Evolutionary conservation across 92 coral and sea anemone species (phyloP), one percentile per base, ranked within the genome.

Genomic region (Parazoanthus atlanticus): DNA sequence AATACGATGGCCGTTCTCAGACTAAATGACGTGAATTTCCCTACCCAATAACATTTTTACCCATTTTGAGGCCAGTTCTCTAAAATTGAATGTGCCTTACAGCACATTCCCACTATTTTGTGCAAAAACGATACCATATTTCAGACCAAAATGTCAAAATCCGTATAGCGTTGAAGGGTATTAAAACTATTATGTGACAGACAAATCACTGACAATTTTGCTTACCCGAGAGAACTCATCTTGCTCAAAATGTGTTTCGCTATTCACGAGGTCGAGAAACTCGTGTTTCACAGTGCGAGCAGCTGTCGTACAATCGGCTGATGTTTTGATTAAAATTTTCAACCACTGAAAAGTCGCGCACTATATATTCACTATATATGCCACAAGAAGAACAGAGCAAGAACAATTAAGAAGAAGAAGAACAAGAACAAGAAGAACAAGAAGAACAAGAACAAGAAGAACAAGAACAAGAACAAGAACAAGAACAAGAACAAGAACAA

Each of bases 21-120:
- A 6, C 15, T 0, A 67, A 67, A 23, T 67, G 7, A 67, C 25
- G 73, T 25, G 31, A n/a, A 31, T 23, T 67, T 25, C 30, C 30
- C 29, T 11, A 67, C 29, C 30, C 38, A 25, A 67, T 25, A n/a
- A 23, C 13, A 25, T 25, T 23, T 67, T 11, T 25, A 67, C 7
- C 30, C 73, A 67, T 67, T 67, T 67, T 67, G 10, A 67, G 30
- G 73, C 73, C 73, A 67, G 73, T 67, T 67, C 73, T 67, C 73
- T 11, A 67, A 67, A 67, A 11, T 25, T 25, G 1, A 67, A 25
- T 67, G 15, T 25, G 31, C 73, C 73, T 23, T 25, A 25, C 29
- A 11, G 73, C 15, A 1, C 71, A 65, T 65, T 65, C 4, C 73
- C 73, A 67, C 10, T 23, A 11, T 67, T 67, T 67, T 25, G 30